Evolutionary conservation across 2,888 invertebrate genomes (phyloP), one percentile per base, ranked within the genome.

Genomic region (Allacma fusca): DNA sequence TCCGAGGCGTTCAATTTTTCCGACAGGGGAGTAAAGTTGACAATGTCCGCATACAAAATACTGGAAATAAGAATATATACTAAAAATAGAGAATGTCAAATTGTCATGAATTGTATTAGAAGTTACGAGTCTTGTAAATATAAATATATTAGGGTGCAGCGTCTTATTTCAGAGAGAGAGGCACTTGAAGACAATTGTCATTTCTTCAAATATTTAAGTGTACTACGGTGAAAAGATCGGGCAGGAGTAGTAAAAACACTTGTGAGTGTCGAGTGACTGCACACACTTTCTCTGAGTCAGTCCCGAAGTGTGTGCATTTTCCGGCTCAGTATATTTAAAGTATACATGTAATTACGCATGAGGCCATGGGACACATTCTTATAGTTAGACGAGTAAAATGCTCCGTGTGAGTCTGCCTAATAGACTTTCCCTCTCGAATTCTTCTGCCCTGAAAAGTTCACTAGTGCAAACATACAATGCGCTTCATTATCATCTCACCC

Each of bases 11-110:
- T 93, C 84, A 98, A 89, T 81, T 96, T 92, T 83, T 97, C 96
- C 0, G 98, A 97, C 50, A 98, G 89, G 0, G 97, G 97, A 0
- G 98, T 98, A 87, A 98, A 98, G 89, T 97, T 98, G 40, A 98
- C 98, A 84, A 98, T 98, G 86, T 98, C 98, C 0, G 98, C 98
- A 87, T 97, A 98, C 64, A 98, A 89, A 82, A 98, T 97, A 86
- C 97, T 92, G 85, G 40, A 86, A 86, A n/a, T n/a, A n/a, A n/a
- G n/a, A 81, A 82, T 23, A 26, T 24, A 24, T 21, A 67, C 70
- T 73, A 21, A 65, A 50, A 75, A 74, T 50, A 16, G 5, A 50
- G 2, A 50, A 9, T 40, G 13, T 9, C 19, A 50, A 50, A 9
- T 50, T 50, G 2, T 19, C 16, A 50, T 4, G 2, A 50, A 50